Conservation (phyloP, 2,113 vertebrate genomes). For the Theristicus caerulescens region DNA sequence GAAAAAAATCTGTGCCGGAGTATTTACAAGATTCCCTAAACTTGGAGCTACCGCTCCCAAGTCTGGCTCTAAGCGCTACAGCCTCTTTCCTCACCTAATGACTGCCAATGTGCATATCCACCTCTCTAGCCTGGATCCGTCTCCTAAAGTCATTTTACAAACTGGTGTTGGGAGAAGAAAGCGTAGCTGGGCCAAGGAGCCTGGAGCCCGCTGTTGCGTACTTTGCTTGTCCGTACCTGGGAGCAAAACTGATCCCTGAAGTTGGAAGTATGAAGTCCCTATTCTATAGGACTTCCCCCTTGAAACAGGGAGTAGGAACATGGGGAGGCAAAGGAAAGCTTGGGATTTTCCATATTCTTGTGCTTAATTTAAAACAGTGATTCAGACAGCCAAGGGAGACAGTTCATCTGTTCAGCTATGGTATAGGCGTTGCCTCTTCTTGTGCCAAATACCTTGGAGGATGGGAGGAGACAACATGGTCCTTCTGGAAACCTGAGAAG, state of each 20-base stretch:
- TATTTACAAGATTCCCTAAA: neutral
- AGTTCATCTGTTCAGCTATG: constrained; percentile 9
- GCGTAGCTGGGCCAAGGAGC: rapidly evolving
- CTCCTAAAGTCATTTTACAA: neutral
- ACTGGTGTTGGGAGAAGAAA: neutral
- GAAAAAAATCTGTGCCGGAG: neutral
- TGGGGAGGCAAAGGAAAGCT: neutral
- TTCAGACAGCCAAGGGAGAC: neutral
- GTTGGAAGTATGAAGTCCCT: too few species aligned
- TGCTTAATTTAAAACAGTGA: neutral
- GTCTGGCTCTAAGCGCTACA: rapidly evolving
- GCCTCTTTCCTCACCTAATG: neutral
- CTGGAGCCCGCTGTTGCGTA: neutral
- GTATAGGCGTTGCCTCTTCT: constrained; percentile 12
- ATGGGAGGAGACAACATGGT: neutral
- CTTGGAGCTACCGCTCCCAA: neutral
- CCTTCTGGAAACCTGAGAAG: neutral
- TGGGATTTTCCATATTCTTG: constrained; percentile 31
- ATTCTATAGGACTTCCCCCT: neutral
- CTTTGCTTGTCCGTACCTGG: neutral
- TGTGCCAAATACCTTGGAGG: constrained; percentile 28
- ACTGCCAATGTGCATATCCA: neutral
- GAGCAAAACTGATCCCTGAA: neutral
- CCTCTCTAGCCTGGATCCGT: neutral
- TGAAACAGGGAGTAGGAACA: neutral